A percentile compares a stretch with the other conserved stretches of the same genome.
These are phyloP conservation scores for Spilarctia lutea DNA, from an alignment of 2,888 invertebrate species.

Conservation along the genomic window DNA sequence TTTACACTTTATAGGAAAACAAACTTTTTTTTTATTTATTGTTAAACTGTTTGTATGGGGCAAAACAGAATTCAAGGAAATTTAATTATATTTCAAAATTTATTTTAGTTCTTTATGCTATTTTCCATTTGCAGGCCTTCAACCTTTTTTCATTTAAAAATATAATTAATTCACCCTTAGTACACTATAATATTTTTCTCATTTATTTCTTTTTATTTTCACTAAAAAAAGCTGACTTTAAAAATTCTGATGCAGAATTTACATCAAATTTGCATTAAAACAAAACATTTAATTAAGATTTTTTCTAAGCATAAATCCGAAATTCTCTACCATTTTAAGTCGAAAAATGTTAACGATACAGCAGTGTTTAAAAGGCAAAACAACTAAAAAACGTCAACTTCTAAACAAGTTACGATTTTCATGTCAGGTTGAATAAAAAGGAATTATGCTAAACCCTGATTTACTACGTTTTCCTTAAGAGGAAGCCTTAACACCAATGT, in stretches of 20 bases:
- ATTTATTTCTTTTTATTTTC: neutral
- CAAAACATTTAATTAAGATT: neutral
- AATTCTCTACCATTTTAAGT: constrained; percentile 20
- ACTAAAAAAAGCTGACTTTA: neutral
- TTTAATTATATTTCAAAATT: too few relatives aligned
- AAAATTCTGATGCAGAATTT: neutral
- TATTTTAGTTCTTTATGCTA: too few relatives aligned
- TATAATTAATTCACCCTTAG: too few relatives aligned
- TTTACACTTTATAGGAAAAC: neutral
- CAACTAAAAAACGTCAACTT: constrained; percentile 45
- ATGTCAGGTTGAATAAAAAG: constrained; percentile 63
- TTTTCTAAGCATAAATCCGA: constrained; percentile 15
- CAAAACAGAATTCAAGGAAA: too few relatives aligned
- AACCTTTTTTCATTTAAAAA: too few relatives aligned
- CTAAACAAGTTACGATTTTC: constrained; percentile 59
- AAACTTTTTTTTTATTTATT: neutral
- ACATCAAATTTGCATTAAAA: constrained; percentile 8
- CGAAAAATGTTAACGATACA: constrained; percentile 37
- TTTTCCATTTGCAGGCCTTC: too few relatives aligned
- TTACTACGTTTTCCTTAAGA: constrained; percentile 54
- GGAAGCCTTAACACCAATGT: constrained; percentile 46
- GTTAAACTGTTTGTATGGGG: too few relatives aligned
- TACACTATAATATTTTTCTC: too few relatives aligned
- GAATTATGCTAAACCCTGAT: constrained; percentile 65
- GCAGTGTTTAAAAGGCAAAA: constrained; percentile 35